Conservation (phyloP, 2,113 vertebrate genomes). For the Scomber colias region DNA sequence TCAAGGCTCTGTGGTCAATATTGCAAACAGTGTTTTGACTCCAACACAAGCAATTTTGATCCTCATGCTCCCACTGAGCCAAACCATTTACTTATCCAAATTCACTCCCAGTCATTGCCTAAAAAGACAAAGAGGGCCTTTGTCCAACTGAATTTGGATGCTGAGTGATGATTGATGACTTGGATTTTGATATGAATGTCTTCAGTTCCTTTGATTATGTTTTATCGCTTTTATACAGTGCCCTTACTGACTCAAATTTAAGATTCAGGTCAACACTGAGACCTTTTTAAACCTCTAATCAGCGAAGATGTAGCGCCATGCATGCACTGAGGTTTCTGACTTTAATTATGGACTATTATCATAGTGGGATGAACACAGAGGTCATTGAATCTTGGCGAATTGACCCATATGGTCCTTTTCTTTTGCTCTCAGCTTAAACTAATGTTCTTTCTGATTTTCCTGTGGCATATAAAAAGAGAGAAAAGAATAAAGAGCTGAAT, state of each 20-base stretch:
- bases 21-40: slow-evolving; percentile 63
- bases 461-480: not conserved
- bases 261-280: slow-evolving; percentile 65
- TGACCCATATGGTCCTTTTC: slow-evolving; percentile 36
- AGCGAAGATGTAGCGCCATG: slow-evolving; percentile 46
- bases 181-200: slow-evolving; percentile 40
- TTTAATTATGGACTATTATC: slow-evolving; percentile 75
- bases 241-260: slow-evolving; percentile 43
- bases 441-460: slow-evolving; percentile 18
- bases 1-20: slow-evolving; percentile 66
- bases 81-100: slow-evolving; percentile 73
- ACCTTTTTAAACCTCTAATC: slow-evolving; percentile 72
- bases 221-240: slow-evolving; percentile 49
- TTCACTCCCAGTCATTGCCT: slow-evolving; percentile 60
- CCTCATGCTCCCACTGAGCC: slow-evolving; percentile 57
- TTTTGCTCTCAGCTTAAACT: slow-evolving; percentile 28
- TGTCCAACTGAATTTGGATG: slow-evolving; percentile 7
- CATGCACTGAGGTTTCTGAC: slow-evolving; percentile 44
- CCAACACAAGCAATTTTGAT: slow-evolving; percentile 75
- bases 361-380: slow-evolving; percentile 59
- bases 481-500: not conserved
- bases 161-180: slow-evolving; percentile 52
- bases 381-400: slow-evolving; percentile 63
- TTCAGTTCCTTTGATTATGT: slow-evolving; percentile 44
- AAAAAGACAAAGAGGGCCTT: slow-evolving; percentile 44